Percentiles rank a stretch among this genome's conserved stretches.
Evolutionary conservation across 2,888 invertebrate species (phyloP).

Genomic region (Drosophila quinaria): DNA sequence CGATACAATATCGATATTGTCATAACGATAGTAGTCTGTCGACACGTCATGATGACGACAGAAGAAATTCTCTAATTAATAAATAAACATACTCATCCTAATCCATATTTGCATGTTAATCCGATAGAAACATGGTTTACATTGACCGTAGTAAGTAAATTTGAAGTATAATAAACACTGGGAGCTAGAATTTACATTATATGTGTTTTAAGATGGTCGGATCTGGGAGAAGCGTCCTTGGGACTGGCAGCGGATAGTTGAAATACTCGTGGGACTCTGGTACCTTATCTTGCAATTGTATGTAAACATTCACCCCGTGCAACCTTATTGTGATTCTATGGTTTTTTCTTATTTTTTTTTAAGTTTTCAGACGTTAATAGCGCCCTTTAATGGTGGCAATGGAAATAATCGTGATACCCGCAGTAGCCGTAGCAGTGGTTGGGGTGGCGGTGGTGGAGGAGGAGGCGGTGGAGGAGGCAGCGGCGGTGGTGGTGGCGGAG

Average conservation of each 20-base stretch:
- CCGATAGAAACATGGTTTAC: constrained; percentile 59
- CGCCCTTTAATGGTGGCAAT: constrained; percentile 67
- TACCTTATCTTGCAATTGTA: constrained; percentile 76
- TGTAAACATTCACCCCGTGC: constrained; percentile 28
- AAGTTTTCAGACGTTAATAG: constrained; percentile 73
- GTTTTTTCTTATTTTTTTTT: no score
- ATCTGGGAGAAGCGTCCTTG: constrained; percentile 80
- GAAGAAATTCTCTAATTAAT: constrained; percentile 4
- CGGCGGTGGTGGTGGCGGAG: constrained; percentile 60
- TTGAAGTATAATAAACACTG: background rate
- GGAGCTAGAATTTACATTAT: background rate
- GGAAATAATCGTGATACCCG: constrained; percentile 36
- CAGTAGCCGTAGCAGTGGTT: constrained; percentile 48
- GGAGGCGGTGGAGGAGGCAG: constrained; percentile 65
- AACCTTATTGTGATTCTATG: background rate
- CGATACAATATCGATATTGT: background rate
- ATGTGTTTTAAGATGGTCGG: constrained; percentile 69
- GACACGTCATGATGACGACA: constrained; percentile 45
- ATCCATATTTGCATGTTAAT: constrained; percentile 1
- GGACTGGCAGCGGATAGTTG: constrained; percentile 73
- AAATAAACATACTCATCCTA: constrained; percentile 6
- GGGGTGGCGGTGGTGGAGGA: constrained; percentile 53
- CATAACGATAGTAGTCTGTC: background rate
- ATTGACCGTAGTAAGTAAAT: constrained; percentile 65
- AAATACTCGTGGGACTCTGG: constrained; percentile 74